Percentiles rank a stretch among this genome's conserved stretches.
These are phyloP conservation scores for Mimumesa dahlbomi DNA, from an alignment of 2,888 invertebrate genomes.

Conservation along the genomic window DNA sequence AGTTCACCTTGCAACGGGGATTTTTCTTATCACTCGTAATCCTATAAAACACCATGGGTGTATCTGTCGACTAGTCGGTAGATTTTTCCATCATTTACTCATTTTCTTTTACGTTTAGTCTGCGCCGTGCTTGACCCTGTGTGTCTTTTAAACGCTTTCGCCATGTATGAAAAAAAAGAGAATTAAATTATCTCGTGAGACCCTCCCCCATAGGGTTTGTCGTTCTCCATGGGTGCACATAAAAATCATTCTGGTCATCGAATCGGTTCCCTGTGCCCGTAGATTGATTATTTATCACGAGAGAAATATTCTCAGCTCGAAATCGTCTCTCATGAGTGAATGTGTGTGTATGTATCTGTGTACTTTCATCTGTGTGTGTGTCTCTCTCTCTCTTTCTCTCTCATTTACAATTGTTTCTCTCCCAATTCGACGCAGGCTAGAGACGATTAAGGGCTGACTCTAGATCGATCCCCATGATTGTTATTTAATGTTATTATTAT, in stretches of 20 bases:
- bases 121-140: conserved; percentile 35
- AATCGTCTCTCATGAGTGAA: conserved; percentile 16
- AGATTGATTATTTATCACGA: neutral
- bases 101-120: conserved; percentile 5
- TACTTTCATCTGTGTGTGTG: too few relatives aligned
- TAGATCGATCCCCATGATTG: too few relatives aligned
- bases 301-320: conserved; percentile 10
- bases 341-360: too few relatives aligned
- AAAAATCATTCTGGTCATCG: conserved; percentile 3
- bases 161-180: conserved; percentile 34
- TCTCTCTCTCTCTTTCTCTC: neutral
- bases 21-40: too few relatives aligned
- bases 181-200: conserved; percentile 28
- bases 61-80: neutral
- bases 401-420: neutral
- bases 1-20: too few relatives aligned
- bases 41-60: too few relatives aligned
- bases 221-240: neutral
- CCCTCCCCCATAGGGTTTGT: conserved; percentile 4
- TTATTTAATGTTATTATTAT: too few relatives aligned
- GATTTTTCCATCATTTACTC: neutral
- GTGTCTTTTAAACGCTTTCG: conserved; percentile 44
- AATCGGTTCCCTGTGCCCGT: conserved; percentile 5
- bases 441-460: conserved; percentile 17
- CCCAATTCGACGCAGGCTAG: neutral